Percentiles rank a stretch among this genome's conserved stretches.
Evolutionary conservation across 2,888 invertebrate genomes (phyloP).

Genomic region (Epicampocera succincta): DNA sequence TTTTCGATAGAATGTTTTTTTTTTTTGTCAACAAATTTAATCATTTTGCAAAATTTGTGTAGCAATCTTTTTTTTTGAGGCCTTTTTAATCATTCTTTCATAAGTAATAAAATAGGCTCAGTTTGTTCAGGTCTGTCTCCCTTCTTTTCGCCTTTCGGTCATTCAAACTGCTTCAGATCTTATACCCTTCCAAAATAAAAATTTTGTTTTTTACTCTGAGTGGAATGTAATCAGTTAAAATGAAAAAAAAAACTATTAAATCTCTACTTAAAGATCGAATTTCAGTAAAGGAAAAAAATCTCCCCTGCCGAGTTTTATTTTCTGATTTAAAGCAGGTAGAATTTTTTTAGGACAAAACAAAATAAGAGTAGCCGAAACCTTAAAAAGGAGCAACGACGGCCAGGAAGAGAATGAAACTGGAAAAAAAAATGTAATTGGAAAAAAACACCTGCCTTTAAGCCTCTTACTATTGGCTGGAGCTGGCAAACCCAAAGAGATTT

Average conservation of each 20-base stretch:
- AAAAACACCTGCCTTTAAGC: constrained; percentile 63
- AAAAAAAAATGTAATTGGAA: neutral
- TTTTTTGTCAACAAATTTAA: too few species aligned
- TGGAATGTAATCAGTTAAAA: constrained; percentile 49
- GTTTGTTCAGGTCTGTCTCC: too few species aligned
- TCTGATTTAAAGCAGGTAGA: constrained; percentile 46
- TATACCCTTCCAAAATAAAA: neutral
- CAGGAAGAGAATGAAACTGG: constrained; percentile 9
- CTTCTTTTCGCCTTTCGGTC: too few species aligned
- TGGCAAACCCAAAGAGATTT: constrained; percentile 28
- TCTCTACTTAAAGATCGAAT: constrained; percentile 56
- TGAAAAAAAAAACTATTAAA: constrained; percentile 51
- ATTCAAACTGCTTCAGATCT: neutral
- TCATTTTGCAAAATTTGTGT: too few species aligned
- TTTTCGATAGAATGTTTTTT: too few species aligned
- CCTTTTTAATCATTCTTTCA: too few species aligned
- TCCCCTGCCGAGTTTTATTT: constrained; percentile 55
- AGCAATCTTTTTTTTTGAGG: too few species aligned
- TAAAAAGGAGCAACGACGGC: neutral
- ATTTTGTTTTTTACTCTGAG: constrained; percentile 22
- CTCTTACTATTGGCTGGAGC: constrained; percentile 50
- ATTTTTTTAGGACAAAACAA: neutral
- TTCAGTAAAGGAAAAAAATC: constrained; percentile 37
- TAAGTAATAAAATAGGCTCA: too few species aligned
- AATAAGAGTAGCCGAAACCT: neutral